phyloP scores from a whole-genome alignment of 2,888 invertebrate genomes.

The Isotomurus palustris region DNA sequence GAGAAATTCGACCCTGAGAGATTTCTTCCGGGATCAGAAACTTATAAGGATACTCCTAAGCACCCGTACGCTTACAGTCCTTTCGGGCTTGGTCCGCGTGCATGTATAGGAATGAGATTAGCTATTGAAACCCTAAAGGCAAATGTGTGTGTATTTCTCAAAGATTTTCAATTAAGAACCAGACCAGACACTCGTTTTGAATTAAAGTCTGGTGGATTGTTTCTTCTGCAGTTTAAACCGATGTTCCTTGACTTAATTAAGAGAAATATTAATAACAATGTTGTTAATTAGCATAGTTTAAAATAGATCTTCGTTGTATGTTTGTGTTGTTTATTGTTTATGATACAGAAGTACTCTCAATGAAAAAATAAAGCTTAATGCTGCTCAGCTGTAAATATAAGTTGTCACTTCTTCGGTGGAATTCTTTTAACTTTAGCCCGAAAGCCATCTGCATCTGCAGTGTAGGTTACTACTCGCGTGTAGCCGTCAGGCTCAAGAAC shows the following conservation, averaged over 20 bases:
- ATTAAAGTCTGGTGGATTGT: conserved; percentile 22
- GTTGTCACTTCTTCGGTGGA: conserved; percentile 13
- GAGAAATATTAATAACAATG: too few relatives aligned
- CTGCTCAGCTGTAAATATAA: not conserved
- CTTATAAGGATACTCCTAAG: not conserved
- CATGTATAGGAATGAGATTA: conserved; percentile 35
- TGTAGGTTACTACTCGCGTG: conserved; percentile 25
- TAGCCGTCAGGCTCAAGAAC: conserved; percentile 32
- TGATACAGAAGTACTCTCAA: too few relatives aligned
- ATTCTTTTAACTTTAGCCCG: conserved; percentile 29
- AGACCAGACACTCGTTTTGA: conserved; percentile 16
- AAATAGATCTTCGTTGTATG: too few relatives aligned
- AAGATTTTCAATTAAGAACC: conserved; percentile 15
- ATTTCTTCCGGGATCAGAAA: conserved; percentile 9
- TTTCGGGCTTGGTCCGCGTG: conserved; percentile 33
- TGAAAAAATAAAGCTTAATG: not conserved
- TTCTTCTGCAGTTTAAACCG: conserved; percentile 24
- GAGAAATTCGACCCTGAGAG: conserved; percentile 27
- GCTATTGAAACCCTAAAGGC: conserved; percentile 20
- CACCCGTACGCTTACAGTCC: conserved; percentile 31
- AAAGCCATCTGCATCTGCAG: conserved; percentile 26
- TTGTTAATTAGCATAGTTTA: too few relatives aligned
- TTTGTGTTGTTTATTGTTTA: too few relatives aligned
- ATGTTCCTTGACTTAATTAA: conserved; percentile 20
- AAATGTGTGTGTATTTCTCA: conserved; percentile 9